Percentiles rank a stretch among this genome's conserved stretches.
These are phyloP conservation scores for Agriopis leucophaearia DNA, from an alignment of 2,888 invertebrate genomes.

Conservation along the genomic window DNA sequence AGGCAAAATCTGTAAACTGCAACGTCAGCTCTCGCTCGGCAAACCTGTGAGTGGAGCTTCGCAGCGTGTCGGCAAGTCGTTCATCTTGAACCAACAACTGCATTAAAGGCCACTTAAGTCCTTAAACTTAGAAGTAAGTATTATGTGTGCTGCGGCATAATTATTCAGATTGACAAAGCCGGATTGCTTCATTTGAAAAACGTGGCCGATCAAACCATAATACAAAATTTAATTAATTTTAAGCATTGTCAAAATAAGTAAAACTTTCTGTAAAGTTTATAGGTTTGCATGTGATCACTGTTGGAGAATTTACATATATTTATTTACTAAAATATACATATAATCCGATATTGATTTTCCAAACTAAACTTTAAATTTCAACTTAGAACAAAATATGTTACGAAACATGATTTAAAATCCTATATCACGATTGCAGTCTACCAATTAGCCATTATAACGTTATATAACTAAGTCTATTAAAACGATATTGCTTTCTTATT, in stretches of 20 bases:
- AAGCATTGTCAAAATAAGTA: slow-evolving; percentile 17
- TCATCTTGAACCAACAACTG: slow-evolving; percentile 2
- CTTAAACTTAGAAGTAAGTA: not conserved
- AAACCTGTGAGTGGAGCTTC: not conserved
- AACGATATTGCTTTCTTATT: slow-evolving; percentile 66
- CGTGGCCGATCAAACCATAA: not conserved
- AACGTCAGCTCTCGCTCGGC: slow-evolving; percentile 32
- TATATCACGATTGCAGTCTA: slow-evolving; percentile 78
- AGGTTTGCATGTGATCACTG: not conserved
- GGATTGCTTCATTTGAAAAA: slow-evolving; percentile 11
- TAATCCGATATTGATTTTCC: slow-evolving; percentile 16
- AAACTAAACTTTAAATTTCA: slow-evolving; percentile 42
- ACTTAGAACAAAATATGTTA: slow-evolving; percentile 57
- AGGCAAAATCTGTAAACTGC: slow-evolving; percentile 43
- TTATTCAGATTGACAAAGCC: not conserved
- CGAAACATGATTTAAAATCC: slow-evolving; percentile 59
- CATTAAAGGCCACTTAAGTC: slow-evolving; percentile 4
- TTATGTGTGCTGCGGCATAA: too few species aligned
- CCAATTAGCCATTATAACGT: slow-evolving; percentile 61
- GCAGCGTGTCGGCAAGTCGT: not conserved
- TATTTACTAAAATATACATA: slow-evolving; percentile 2
- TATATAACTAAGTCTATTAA: slow-evolving; percentile 60
- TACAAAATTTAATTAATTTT: slow-evolving; percentile 8
- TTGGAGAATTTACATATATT: slow-evolving; percentile 3
- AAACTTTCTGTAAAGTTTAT: slow-evolving; percentile 1